A percentile compares a stretch with the other conserved stretches of the same genome.
These are phyloP conservation scores for Manduca sexta DNA, from an alignment of 1,140 invertebrate species.

Conservation along the genomic window DNA sequence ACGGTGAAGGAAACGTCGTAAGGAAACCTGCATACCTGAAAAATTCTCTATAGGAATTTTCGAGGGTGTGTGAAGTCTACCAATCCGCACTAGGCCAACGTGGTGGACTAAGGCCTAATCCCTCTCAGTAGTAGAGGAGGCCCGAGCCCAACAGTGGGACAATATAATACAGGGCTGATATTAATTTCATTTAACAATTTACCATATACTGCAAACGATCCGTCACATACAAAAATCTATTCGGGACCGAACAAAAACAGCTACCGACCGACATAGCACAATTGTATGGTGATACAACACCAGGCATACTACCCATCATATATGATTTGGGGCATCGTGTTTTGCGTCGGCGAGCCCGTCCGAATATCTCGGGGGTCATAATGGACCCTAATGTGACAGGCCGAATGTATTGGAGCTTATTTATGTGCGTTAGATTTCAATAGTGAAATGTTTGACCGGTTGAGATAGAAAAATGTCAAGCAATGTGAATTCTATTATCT, in stretches of 20 bases:
- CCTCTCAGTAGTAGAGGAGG: no score
- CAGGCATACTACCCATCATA: not conserved
- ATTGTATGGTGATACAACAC: conserved; percentile 16
- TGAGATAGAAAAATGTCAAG: no score
- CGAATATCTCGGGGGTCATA: conserved; percentile 41
- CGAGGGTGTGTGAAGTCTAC: no score
- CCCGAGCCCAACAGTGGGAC: no score
- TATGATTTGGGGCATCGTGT: conserved; percentile 8
- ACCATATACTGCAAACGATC: not conserved
- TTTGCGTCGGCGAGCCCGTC: conserved; percentile 27
- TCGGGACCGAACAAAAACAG: conserved; percentile 5
- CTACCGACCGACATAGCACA: conserved; percentile 38
- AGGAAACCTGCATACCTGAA: no score
- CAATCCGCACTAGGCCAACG: no score
- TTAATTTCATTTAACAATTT: not conserved
- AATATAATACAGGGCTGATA: conserved; percentile 1
- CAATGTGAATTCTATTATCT: no score
- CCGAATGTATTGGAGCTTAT: conserved; percentile 27
- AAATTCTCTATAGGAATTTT: no score
- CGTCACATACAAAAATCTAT: no score
- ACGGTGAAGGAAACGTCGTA: no score
- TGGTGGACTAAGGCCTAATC: no score
- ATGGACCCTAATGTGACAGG: conserved; percentile 50
- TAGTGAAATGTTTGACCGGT: no score
- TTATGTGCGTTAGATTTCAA: not conserved